Conservation (phyloP, 2,888 invertebrate genomes). For the Ceratothoa steindachneri region DNA sequence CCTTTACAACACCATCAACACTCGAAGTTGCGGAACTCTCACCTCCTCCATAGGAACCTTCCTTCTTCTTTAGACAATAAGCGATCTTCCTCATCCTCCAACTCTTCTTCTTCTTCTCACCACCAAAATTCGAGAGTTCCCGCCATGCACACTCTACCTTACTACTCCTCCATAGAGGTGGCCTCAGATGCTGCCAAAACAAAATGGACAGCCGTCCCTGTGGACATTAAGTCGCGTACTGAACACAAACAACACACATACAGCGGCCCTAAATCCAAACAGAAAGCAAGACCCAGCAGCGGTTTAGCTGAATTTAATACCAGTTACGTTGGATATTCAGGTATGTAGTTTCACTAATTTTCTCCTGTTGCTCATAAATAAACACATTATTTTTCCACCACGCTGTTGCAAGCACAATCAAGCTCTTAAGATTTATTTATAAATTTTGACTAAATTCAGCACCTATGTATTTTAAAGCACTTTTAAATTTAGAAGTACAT, state of each 20-base stretch:
- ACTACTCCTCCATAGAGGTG: slow-evolving; percentile 24
- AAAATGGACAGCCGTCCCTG: slow-evolving; percentile 3
- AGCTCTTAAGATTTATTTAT: too few species aligned
- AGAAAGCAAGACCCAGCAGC: neutral
- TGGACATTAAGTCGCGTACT: neutral
- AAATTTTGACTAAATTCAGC: too few species aligned
- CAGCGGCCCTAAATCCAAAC: neutral
- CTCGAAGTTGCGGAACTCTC: slow-evolving; percentile 22
- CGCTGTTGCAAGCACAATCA: neutral
- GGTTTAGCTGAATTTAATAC: neutral
- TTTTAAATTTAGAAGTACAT: too few species aligned
- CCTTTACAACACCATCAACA: slow-evolving; percentile 9
- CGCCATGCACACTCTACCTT: slow-evolving; percentile 35
- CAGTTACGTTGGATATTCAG: neutral
- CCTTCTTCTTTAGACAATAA: slow-evolving; percentile 36
- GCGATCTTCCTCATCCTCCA: slow-evolving; percentile 24
- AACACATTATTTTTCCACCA: neutral
- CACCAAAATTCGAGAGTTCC: slow-evolving; percentile 19
- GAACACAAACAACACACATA: neutral
- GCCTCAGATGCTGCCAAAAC: slow-evolving; percentile 5
- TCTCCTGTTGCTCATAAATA: neutral
- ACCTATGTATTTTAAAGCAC: too few species aligned
- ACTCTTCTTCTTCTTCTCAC: slow-evolving; percentile 24
- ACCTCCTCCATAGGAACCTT: slow-evolving; percentile 40
- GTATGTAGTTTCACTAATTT: neutral